Evolutionary conservation across 2,113 vertebrate genomes (phyloP).

Genomic region (Vulpes lagopus): DNA sequence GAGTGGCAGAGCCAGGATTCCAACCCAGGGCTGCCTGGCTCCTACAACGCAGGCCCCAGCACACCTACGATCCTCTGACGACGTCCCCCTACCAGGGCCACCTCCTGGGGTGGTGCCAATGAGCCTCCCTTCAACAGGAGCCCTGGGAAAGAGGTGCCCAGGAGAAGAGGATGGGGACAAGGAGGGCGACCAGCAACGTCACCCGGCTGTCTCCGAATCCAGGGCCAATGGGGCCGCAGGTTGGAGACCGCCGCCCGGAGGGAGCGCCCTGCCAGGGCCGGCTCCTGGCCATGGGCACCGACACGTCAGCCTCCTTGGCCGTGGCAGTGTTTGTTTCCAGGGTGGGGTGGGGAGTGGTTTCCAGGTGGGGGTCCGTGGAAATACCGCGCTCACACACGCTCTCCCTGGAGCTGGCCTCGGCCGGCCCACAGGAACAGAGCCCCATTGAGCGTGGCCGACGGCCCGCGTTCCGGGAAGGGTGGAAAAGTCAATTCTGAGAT

Average conservation of each 20-base stretch:
- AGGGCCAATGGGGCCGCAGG: conserved; percentile 29
- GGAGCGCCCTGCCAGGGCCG: not conserved
- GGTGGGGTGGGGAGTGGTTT: conserved; percentile 38
- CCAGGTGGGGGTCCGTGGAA: conserved; percentile 78
- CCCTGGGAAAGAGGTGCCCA: not conserved
- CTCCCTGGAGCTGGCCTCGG: not conserved
- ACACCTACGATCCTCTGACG: accelerated
- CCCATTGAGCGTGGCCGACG: conserved; percentile 75
- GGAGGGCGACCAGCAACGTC: not conserved
- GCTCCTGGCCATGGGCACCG: not conserved
- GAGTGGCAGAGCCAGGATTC: not conserved
- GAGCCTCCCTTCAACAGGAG: not conserved
- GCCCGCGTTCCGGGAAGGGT: not conserved
- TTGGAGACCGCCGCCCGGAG: not conserved
- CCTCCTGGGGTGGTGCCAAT: not conserved
- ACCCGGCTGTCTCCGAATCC: conserved; percentile 23
- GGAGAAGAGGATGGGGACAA: not conserved
- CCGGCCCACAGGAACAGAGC: conserved; percentile 73
- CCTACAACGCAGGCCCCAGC: not conserved
- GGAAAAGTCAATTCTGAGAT: conserved; percentile 52
- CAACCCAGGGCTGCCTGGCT: not conserved
- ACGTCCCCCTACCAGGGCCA: not conserved
- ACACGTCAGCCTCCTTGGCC: conserved; percentile 39
- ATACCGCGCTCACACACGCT: not conserved
- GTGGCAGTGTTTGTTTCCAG: conserved; percentile 62